Conservation (phyloP, 1,140 invertebrate genomes). For the Drosophila pseudoananassae region DNA sequence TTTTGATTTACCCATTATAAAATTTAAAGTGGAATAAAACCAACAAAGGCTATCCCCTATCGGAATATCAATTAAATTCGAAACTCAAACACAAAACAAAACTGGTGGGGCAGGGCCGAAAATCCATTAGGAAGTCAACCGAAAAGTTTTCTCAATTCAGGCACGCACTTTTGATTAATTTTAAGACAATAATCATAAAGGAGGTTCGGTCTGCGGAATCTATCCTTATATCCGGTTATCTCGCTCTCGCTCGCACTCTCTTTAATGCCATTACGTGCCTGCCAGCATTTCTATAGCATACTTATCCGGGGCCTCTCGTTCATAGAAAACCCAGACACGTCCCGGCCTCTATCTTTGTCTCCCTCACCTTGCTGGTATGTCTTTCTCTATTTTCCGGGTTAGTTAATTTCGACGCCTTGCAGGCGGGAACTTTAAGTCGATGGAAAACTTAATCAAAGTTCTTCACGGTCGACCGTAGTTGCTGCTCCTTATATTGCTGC, state of each 20-base stretch:
- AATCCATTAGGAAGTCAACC: slow-evolving; percentile 61
- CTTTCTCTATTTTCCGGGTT: slow-evolving; percentile 50
- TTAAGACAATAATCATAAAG: slow-evolving; percentile 81
- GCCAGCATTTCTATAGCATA: slow-evolving; percentile 59
- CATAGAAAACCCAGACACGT: slow-evolving; percentile 61
- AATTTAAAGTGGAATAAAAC: not conserved
- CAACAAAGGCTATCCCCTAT: not conserved
- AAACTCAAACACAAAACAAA: slow-evolving; percentile 41
- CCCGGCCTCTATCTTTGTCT: not conserved
- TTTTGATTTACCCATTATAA: not conserved
- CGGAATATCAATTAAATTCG: slow-evolving; percentile 41
- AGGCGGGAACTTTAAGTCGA: slow-evolving; percentile 71
- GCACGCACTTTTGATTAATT: slow-evolving; percentile 77
- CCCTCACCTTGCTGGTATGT: not conserved
- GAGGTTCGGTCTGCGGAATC: slow-evolving; percentile 25
- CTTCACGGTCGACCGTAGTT: slow-evolving; percentile 31
- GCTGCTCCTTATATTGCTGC: slow-evolving; percentile 4
- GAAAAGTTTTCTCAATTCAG: slow-evolving; percentile 36
- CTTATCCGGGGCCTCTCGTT: slow-evolving; percentile 47
- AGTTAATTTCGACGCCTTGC: slow-evolving; percentile 71
- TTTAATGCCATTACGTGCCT: slow-evolving; percentile 68
- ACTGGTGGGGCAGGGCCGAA: slow-evolving; percentile 4
- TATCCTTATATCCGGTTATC: not conserved
- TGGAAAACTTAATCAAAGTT: slow-evolving; percentile 78
- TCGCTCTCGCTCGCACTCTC: slow-evolving; percentile 17